Conservation (phyloP, 2,113 vertebrate species). For the Galemys pyrenaicus region DNA sequence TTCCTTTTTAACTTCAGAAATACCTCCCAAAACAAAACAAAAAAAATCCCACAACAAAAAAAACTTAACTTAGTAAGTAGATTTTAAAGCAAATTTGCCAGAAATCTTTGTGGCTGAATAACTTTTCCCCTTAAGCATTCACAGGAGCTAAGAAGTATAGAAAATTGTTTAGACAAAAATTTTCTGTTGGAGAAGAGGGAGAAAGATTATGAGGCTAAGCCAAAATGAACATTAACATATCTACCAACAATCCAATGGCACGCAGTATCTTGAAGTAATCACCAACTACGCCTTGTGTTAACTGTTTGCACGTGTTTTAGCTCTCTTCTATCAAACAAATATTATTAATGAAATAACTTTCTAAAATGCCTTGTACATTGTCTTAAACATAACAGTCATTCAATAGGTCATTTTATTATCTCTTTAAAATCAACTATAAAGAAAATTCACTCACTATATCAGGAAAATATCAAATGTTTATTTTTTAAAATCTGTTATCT, state of each 20-base stretch:
- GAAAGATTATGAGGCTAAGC: neutral
- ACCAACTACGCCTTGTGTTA: neutral
- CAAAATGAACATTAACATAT: neutral
- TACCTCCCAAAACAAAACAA: slow-evolving; percentile 32
- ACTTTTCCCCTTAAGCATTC: slow-evolving; percentile 13
- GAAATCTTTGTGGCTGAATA: neutral
- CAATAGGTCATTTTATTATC: neutral
- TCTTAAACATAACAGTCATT: neutral
- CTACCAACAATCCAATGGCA: neutral
- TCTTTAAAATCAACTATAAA: neutral
- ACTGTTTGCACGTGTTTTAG: neutral
- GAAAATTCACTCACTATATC: slow-evolving; percentile 7
- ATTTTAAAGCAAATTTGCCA: slow-evolving; percentile 21
- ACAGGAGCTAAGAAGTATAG: neutral
- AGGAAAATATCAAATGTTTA: neutral
- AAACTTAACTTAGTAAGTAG: neutral
- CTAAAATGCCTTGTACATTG: neutral
- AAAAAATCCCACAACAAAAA: neutral
- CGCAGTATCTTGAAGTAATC: slow-evolving; percentile 1
- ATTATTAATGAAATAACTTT: slow-evolving; percentile 12
- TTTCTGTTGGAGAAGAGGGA: neutral
- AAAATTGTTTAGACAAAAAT: slow-evolving; percentile 5
- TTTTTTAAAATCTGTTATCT: neutral
- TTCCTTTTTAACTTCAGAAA: slow-evolving; percentile 52
- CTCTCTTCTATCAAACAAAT: slow-evolving; percentile 9